Evolutionary conservation across 2,888 invertebrate species (phyloP), one percentile per base, ranked within the genome.

Genomic region (Parasteatoda lunata): DNA sequence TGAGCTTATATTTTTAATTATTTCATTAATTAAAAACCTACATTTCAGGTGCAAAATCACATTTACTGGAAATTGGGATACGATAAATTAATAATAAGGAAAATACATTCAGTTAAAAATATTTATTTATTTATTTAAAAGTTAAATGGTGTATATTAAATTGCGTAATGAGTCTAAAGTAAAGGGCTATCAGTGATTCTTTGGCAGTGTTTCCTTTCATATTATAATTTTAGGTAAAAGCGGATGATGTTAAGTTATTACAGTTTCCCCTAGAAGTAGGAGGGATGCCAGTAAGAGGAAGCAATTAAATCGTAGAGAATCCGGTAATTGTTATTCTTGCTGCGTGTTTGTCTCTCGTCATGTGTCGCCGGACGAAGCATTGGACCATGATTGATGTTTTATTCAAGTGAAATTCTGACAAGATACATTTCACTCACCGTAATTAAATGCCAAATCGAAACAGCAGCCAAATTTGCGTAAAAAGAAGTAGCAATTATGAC

Each of bases 311-410:
- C 48, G 15, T 30, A 52, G 49, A 15, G 64, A 73, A 79, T 79
- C 47, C 70, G 15, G 65, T 76, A 76, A 76, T 85, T 85, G 69
- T 85, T 80, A 85, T 79, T 79, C 84, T 79, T 85, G 69, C 59
- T 64, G 68, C 79, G 79, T 84, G 66, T 66, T 64, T 68, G 73
- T 69, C 65, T 47, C 78, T 79, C 84, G 84, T 85, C 84, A 85
- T 85, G 84, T 85, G 84, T 80, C 84, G 65, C 75, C 75, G 73
- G 76, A 64, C 65, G 15, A 65, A 5, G 84, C 84, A 85, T 85
- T 75, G 84, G 68, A 75, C 64, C 84, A 80, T 85, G 84, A 85
- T 85, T 85, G 84, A 80, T 85, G 84, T 85, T 85, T 85, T 85
- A 85, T 85, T 85, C 79, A 85, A 85, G 65, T 84, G 54, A 69